Evolutionary conservation across 2,113 vertebrate genomes (phyloP).

Genomic region (Noturus placidus): DNA sequence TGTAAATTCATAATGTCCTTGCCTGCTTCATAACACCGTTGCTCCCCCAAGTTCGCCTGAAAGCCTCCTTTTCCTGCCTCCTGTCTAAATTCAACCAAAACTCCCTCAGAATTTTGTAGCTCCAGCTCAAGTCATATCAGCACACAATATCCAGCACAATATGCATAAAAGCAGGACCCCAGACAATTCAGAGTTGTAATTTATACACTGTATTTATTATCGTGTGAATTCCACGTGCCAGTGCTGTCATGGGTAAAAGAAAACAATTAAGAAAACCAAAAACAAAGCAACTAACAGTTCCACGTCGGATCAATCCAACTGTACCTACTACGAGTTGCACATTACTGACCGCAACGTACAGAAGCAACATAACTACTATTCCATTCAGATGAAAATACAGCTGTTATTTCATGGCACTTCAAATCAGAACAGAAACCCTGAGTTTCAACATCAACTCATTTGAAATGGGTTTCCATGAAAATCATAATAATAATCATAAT

Average conservation of each 20-base stretch:
- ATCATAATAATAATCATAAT: slow-evolving; percentile 28
- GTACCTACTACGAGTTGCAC: background rate
- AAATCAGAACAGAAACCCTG: slow-evolving; percentile 13
- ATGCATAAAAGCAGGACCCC: background rate
- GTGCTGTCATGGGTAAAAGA: slow-evolving; percentile 6
- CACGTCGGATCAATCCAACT: background rate
- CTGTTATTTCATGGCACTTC: background rate
- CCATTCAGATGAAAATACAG: slow-evolving; percentile 20
- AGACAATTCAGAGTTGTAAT: background rate
- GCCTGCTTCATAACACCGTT: background rate
- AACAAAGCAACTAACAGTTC: background rate
- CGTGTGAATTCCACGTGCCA: background rate
- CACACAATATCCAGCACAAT: background rate
- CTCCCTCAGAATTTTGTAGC: background rate
- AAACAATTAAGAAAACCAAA: slow-evolving; percentile 13
- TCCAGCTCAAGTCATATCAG: background rate
- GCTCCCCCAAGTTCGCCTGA: background rate
- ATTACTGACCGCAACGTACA: background rate
- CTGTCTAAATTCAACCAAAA: background rate
- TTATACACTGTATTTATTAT: slow-evolving; percentile 38
- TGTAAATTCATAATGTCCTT: background rate
- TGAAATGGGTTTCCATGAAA: slow-evolving; percentile 1
- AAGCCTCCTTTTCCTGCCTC: background rate
- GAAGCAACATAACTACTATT: background rate
- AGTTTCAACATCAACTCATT: slow-evolving; percentile 36